Percentiles rank a stretch among this genome's conserved stretches.
phyloP scores from a whole-genome alignment of 2,113 vertebrate genomes.

The Lepisosteus oculatus region DNA sequence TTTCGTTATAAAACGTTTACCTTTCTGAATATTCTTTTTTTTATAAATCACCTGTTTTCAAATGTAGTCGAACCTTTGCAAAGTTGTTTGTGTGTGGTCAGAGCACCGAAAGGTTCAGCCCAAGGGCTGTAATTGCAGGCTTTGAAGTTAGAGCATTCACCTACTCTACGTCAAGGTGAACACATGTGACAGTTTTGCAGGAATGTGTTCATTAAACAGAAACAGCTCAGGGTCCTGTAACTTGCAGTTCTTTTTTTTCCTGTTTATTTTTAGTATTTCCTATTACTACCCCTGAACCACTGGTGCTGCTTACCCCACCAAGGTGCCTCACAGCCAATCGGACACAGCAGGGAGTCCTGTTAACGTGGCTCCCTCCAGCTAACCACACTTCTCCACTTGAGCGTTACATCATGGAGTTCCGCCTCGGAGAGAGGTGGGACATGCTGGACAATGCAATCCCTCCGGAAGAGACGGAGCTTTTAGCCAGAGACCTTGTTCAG shows the following conservation, averaged over 20 bases:
- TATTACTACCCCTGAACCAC: slow-evolving; percentile 96
- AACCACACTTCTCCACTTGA: slow-evolving; percentile 95
- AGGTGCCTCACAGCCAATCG: slow-evolving; percentile 99
- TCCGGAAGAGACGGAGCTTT: slow-evolving; percentile 83
- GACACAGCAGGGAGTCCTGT: slow-evolving; percentile 95
- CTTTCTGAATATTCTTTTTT: too few species aligned
- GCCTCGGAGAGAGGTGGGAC: slow-evolving; percentile 92
- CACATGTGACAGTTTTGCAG: too few species aligned
- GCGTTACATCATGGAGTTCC: slow-evolving; percentile 95
- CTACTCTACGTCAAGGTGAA: too few species aligned
- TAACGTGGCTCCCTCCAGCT: slow-evolving; percentile 95
- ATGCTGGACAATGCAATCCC: slow-evolving; percentile 86
- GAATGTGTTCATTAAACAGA: too few species aligned
- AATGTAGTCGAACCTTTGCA: too few species aligned
- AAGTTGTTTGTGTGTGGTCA: too few species aligned
- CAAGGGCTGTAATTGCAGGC: too few species aligned
- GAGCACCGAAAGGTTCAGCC: too few species aligned
- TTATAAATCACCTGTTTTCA: too few species aligned
- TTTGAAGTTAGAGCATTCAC: too few species aligned
- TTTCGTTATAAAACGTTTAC: too few species aligned
- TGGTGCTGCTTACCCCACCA: slow-evolving; percentile 99
- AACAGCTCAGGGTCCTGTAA: neutral
- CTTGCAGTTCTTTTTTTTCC: neutral
- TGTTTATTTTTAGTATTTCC: slow-evolving; percentile 77
- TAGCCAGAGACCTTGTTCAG: slow-evolving; percentile 95